These are phyloP conservation scores for Prolemur simus DNA, from an alignment of 2,113 vertebrate species.

Conservation along the genomic window DNA sequence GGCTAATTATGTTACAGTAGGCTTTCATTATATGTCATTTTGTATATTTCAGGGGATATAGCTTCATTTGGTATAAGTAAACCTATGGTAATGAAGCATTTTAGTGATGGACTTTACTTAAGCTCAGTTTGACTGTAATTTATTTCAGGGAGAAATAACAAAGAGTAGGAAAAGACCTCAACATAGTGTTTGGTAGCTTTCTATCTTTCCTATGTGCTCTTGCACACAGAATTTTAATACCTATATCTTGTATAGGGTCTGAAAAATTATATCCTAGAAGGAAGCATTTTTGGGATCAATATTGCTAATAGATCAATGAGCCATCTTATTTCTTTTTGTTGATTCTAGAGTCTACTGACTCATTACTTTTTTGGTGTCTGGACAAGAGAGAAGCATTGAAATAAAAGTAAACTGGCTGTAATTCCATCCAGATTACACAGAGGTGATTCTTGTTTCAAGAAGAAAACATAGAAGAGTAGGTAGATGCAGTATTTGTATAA, in stretches of 20 bases:
- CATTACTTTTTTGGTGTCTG: constrained; percentile 65
- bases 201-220: background rate
- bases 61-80: background rate
- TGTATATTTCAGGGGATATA: constrained; percentile 7
- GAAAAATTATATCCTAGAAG: constrained; percentile 22
- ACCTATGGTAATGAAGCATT: background rate
- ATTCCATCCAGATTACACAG: constrained; percentile 65
- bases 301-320: constrained; percentile 37
- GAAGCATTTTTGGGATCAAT: constrained; percentile 18
- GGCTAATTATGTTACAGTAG: background rate
- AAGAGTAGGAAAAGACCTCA: background rate
- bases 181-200: background rate
- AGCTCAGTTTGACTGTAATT: background rate
- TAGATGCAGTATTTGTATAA: constrained; percentile 33
- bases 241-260: background rate
- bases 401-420: constrained; percentile 68
- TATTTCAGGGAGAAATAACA: background rate
- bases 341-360: constrained; percentile 66
- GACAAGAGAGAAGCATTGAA: constrained; percentile 66
- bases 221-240: constrained; percentile 2
- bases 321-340: constrained; percentile 49
- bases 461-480: constrained; percentile 57
- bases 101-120: constrained; percentile 15
- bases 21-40: background rate
- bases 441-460: constrained; percentile 66